Percentiles rank a stretch among this genome's conserved stretches.
These are phyloP conservation scores for Macrosiphum euphorbiae DNA, from an alignment of 2,888 invertebrate genomes.

Conservation along the genomic window DNA sequence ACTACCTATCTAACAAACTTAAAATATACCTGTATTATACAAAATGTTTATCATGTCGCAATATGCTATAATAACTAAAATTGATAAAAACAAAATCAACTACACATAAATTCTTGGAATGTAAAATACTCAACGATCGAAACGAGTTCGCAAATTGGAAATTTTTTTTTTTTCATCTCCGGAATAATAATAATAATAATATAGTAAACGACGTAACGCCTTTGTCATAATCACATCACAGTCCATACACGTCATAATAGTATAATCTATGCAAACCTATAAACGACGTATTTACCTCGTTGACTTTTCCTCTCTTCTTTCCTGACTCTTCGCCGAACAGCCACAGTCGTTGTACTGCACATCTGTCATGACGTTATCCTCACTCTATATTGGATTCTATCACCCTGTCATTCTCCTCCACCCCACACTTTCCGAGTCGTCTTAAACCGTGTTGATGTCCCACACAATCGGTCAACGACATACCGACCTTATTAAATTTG, in stretches of 20 bases:
- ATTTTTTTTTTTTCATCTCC: neutral
- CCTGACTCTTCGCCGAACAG: neutral
- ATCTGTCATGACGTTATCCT: neutral
- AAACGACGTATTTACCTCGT: neutral
- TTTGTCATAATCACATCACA: neutral
- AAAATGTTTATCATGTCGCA: too few species aligned
- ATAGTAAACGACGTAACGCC: neutral
- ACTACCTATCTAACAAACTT: too few species aligned
- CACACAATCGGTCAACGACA: neutral
- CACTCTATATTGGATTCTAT: neutral
- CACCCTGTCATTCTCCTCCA: too few species aligned
- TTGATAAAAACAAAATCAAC: too few species aligned
- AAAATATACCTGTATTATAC: too few species aligned
- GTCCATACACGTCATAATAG: neutral
- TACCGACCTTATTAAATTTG: slow-evolving; percentile 3
- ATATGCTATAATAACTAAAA: too few species aligned
- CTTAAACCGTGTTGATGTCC: neutral
- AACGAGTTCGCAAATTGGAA: neutral
- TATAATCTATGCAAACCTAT: neutral
- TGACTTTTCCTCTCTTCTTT: too few species aligned
- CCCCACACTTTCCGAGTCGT: neutral
- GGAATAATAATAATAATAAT: neutral
- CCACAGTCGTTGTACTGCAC: neutral
- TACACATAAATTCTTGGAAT: too few species aligned
- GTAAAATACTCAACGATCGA: neutral